Conservation (phyloP, 2,888 invertebrate genomes). For the Leptura quadrifasciata region DNA sequence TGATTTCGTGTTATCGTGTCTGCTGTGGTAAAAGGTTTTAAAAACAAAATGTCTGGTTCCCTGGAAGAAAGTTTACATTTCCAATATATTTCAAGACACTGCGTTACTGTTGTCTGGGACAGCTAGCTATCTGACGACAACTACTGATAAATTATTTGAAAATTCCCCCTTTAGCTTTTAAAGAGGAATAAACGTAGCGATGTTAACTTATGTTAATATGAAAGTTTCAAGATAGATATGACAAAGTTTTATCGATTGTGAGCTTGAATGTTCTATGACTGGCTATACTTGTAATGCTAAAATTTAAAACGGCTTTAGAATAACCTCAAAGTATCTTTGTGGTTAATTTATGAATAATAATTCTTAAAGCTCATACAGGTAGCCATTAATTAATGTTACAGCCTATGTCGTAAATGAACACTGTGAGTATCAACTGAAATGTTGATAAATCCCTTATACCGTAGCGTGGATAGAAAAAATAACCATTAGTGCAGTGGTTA, state of each 20-base stretch:
- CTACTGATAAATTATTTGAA: constrained; percentile 1
- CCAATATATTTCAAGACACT: constrained; percentile 6
- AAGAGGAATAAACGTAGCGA: neutral
- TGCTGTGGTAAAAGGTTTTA: neutral
- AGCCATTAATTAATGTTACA: too few species aligned
- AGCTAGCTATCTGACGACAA: constrained; percentile 2
- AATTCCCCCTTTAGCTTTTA: constrained; percentile 3
- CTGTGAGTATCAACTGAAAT: too few species aligned
- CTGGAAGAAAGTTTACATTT: neutral
- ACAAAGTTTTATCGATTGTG: neutral
- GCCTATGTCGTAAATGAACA: too few species aligned
- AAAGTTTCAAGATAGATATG: neutral
- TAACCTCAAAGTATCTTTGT: too few species aligned
- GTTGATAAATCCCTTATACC: too few species aligned
- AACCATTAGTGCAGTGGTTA: too few species aligned
- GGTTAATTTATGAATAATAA: too few species aligned
- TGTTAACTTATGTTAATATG: constrained; percentile 1
- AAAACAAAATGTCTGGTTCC: neutral
- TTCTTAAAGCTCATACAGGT: too few species aligned
- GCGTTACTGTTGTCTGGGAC: neutral
- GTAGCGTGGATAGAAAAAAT: too few species aligned
- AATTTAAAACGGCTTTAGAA: too few species aligned
- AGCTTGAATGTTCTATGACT: too few species aligned
- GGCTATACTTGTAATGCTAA: too few species aligned
- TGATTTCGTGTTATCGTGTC: neutral